Percentiles rank a stretch among this genome's conserved stretches.
Evolutionary conservation across 1,140 invertebrate genomes (phyloP).

Genomic region (Zophobas atratus): DNA sequence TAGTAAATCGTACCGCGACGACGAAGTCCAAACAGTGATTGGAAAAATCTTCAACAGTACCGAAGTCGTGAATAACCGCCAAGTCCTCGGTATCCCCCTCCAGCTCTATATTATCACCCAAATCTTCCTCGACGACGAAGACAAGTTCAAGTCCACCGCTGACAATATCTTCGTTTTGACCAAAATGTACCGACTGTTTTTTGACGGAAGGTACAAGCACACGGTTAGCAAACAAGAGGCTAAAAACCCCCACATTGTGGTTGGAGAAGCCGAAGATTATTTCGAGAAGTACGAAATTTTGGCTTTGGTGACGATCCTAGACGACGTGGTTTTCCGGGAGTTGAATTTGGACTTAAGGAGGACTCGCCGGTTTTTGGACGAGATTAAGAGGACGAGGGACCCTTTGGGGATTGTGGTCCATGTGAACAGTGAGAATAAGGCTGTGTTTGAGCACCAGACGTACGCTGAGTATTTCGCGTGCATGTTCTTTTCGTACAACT

Average conservation of each 20-base stretch:
- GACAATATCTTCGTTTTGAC: constrained; percentile 17
- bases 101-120: constrained; percentile 18
- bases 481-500: background rate
- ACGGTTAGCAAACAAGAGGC: background rate
- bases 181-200: constrained; percentile 12
- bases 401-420: background rate
- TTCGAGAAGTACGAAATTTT: background rate
- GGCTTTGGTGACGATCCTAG: background rate
- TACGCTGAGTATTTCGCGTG: background rate
- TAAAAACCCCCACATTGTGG: background rate
- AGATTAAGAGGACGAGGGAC: background rate
- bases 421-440: background rate
- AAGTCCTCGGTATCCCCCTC: background rate
- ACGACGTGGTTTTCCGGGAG: background rate
- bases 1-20: background rate
- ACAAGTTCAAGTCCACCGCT: background rate
- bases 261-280: background rate
- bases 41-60: background rate
- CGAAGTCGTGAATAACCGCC: background rate
- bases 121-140: background rate
- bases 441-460: background rate
- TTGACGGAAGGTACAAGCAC: constrained; percentile 1
- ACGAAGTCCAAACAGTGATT: background rate
- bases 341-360: background rate
- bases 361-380: background rate